Conservation (phyloP, 2,113 vertebrate species). For the Spea bombifrons region DNA sequence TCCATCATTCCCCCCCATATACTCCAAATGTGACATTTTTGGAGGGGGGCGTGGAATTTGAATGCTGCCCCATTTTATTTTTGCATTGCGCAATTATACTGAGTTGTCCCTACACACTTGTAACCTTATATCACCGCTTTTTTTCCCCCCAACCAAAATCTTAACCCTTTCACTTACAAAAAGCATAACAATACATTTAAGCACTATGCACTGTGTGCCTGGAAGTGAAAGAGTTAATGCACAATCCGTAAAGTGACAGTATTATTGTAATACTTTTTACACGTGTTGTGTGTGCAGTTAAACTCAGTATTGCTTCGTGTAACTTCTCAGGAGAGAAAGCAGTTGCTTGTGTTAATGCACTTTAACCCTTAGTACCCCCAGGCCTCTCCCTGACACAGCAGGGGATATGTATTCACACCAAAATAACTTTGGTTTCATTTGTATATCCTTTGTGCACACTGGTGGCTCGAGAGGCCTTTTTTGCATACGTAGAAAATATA, state of each 20-base stretch:
- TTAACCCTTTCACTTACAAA: neutral
- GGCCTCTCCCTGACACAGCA: slow-evolving; percentile 30
- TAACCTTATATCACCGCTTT: neutral
- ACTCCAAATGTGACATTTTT: too few species aligned
- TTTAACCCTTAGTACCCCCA: slow-evolving; percentile 11
- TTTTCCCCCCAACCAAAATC: neutral
- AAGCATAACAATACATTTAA: neutral
- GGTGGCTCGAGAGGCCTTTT: slow-evolving; percentile 35
- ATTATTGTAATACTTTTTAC: neutral
- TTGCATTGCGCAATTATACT: neutral
- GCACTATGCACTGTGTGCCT: neutral
- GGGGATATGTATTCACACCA: slow-evolving; percentile 39
- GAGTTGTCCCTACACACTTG: slow-evolving; percentile 8
- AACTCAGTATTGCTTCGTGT: slow-evolving; percentile 21
- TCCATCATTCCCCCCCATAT: too few species aligned
- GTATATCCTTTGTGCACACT: slow-evolving; percentile 45
- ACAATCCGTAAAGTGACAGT: neutral
- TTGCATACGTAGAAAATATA: slow-evolving; percentile 47
- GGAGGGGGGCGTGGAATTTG: too few species aligned
- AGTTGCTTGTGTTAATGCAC: neutral
- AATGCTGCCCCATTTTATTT: neutral
- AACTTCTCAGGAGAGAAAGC: slow-evolving; percentile 4
- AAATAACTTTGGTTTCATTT: slow-evolving; percentile 43
- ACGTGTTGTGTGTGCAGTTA: neutral
- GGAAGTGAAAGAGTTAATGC: neutral